Evolutionary conservation across 2,888 invertebrate genomes (phyloP), one percentile per base, ranked within the genome.

Genomic region (Phortica magna): DNA sequence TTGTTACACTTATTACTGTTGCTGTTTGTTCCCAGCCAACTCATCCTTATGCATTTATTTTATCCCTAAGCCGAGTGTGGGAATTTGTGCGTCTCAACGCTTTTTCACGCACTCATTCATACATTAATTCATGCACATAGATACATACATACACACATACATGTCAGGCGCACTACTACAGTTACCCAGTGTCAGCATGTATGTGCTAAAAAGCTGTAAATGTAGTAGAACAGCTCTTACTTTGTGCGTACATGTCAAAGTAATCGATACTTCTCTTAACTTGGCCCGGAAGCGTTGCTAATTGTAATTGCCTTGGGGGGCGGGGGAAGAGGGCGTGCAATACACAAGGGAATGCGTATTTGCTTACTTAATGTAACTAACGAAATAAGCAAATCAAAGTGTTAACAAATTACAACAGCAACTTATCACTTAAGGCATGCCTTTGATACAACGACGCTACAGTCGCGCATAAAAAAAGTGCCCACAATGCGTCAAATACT

Each of bases 381-480:
- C 31, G 31, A 31, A 31, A 31, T 31, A 31, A 31, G 31, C 31
- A 31, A 31, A 31, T 31, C 31, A 31, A 31, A 31, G 31, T 31
- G 31, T 31, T 31, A 31, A 31, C 31, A 31, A 31, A 31, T 31
- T 31, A 31, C 31, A 4, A 31, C 31, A 31, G 31, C 31, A 31
- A 31, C 31, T 31, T 31, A 7, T 48, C 57, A 9, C 19, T 39
- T 39, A 75, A n/a, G 7, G 12, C 2, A 14, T 3, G 53, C 22
- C 82, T 78, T 85, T 87, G 72, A 85, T 87, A 31, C 3, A 83
- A 81, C 80, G 81, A 78, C 75, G 76, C 76, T 76, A 61, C 41
- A 64, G 72, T 64, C 70, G 77, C 71, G 59, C 74, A 68, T 73
- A 77, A 64, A 42, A 65, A 22, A 64, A 48, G 43, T 72, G 61